A percentile compares a stretch with the other conserved stretches of the same genome.
These are phyloP conservation scores for Amblyopsis hoosieri DNA, from an alignment of 2,797 vertebrate species.

Conservation along the genomic window DNA sequence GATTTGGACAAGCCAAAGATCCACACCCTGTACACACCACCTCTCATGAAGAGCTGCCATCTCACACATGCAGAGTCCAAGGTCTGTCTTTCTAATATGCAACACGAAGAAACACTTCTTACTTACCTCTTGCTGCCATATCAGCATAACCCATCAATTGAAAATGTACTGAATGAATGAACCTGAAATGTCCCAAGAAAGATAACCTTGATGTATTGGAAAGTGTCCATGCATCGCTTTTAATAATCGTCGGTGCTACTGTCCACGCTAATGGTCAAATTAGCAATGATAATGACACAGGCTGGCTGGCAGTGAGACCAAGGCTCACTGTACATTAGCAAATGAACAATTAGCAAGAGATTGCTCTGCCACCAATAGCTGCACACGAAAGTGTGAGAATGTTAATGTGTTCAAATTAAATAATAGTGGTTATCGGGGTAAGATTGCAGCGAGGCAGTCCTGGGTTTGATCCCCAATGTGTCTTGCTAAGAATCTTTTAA, in stretches of 20 bases:
- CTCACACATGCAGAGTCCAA: no score
- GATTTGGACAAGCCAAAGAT: no score
- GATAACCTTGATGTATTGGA: constrained; percentile 4
- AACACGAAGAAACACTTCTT: constrained; percentile 23
- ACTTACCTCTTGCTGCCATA: constrained; percentile 5
- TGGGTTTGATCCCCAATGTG: no score
- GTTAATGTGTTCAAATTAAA: no score
- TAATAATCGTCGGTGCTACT: constrained; percentile 7
- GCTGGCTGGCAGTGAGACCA: constrained; percentile 34
- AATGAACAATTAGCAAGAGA: neutral
- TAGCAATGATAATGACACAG: constrained; percentile 40
- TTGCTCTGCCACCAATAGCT: no score
- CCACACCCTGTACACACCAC: no score
- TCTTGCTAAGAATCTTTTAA: no score
- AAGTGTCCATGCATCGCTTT: constrained; percentile 5
- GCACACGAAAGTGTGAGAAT: no score
- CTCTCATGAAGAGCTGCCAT: no score
- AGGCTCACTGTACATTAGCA: constrained; percentile 21
- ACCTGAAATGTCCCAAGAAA: constrained; percentile 16
- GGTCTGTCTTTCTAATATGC: neutral
- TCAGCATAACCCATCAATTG: constrained; percentile 3
- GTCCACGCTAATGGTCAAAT: constrained; percentile 29
- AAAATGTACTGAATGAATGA: constrained; percentile 10
- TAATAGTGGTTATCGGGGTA: no score
- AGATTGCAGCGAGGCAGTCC: no score